phyloP scores from a whole-genome alignment of 2,888 invertebrate species.

The Eristalinus sepulchralis region DNA sequence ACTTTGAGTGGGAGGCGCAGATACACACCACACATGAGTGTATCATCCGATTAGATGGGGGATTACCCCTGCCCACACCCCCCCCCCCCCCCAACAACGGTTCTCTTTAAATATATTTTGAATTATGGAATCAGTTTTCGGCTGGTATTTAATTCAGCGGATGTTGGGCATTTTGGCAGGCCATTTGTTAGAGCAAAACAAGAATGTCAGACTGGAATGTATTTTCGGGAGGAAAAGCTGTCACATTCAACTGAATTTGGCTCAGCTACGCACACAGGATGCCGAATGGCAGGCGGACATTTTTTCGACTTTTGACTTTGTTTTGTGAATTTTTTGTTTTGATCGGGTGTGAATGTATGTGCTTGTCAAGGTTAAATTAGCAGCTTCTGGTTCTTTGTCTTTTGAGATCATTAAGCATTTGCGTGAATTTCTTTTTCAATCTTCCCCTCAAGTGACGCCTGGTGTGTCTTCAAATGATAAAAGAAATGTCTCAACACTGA shows the following conservation, averaged over 20 bases:
- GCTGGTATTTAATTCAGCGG: constrained; percentile 15
- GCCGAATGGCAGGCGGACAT: neutral
- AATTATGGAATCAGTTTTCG: constrained; percentile 14
- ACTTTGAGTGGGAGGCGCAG: constrained; percentile 29
- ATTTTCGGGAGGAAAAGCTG: neutral
- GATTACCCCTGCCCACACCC: too few species aligned
- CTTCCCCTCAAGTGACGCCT: too few species aligned
- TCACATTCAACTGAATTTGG: neutral
- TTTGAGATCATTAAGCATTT: neutral
- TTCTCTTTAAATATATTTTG: neutral
- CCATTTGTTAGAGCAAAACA: neutral
- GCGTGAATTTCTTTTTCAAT: neutral
- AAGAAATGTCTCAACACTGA: too few species aligned
- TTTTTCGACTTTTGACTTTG: neutral
- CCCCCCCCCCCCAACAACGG: neutral
- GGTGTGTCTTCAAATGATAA: too few species aligned
- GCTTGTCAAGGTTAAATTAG: neutral
- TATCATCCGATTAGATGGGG: constrained; percentile 7
- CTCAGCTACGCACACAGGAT: neutral
- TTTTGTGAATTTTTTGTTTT: neutral
- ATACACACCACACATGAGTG: neutral
- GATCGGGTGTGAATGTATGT: neutral
- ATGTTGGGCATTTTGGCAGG: neutral
- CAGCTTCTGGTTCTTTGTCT: neutral
- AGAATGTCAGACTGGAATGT: neutral